Evolutionary conservation across 2,888 invertebrate species (phyloP).

Genomic region (Cheilosia scutellata): DNA sequence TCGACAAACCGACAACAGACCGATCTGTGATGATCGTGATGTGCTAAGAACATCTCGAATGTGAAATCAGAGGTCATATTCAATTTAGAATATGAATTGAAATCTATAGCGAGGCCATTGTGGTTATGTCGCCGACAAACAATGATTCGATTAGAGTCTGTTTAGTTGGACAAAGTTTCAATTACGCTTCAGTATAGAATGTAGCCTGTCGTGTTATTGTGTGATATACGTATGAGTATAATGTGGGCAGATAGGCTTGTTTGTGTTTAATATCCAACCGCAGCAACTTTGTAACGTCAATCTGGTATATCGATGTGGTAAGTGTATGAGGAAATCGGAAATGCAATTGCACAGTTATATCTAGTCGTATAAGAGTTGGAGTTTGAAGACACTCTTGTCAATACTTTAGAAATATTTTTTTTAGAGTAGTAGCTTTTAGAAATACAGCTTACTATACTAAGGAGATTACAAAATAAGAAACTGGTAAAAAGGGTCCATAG

Average conservation of each 20-base stretch:
- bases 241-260: slow-evolving; percentile 32
- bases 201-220: neutral
- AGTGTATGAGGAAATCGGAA: slow-evolving; percentile 44
- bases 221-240: neutral
- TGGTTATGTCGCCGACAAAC: slow-evolving; percentile 60
- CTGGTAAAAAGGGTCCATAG: too few relatives aligned
- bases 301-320: slow-evolving; percentile 14
- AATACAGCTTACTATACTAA: too few relatives aligned
- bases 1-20: slow-evolving; percentile 27
- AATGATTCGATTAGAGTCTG: slow-evolving; percentile 68
- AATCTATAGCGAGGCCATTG: slow-evolving; percentile 70
- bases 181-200: slow-evolving; percentile 34
- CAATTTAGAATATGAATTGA: slow-evolving; percentile 70
- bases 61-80: slow-evolving; percentile 71
- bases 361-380: too few relatives aligned
- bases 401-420: too few relatives aligned
- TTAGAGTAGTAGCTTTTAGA: too few relatives aligned
- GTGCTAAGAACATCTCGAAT: slow-evolving; percentile 65
- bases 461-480: too few relatives aligned
- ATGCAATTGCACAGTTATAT: slow-evolving; percentile 2
- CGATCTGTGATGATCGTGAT: slow-evolving; percentile 46
- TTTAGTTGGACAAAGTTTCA: slow-evolving; percentile 60
- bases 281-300: slow-evolving; percentile 14
- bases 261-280: slow-evolving; percentile 2
- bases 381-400: too few relatives aligned